Base-by-base conservation (phyloP, 2,888 invertebrate genomes). In the Heteromurus nitidus region DNA sequence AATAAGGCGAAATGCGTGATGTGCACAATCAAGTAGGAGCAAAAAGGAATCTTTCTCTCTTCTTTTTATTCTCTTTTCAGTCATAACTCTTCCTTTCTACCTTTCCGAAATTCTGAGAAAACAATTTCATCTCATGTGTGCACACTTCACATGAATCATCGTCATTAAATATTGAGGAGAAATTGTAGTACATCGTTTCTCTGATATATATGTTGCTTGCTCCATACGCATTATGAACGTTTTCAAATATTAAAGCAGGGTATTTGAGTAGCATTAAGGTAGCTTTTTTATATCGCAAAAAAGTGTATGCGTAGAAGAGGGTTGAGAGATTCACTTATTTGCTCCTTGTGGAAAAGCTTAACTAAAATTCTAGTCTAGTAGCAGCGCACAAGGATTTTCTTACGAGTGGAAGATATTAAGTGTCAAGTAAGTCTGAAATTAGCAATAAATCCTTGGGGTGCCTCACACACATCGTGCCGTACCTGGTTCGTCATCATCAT, bases 371-470 rank as follows among this genome's bases (percentile, higher is more conserved):
- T n/a, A n/a, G n/a, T n/a, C n/a, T n/a, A n/a, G n/a, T n/a, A n/a
- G n/a, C n/a, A n/a, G n/a, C n/a, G n/a, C n/a, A n/a, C n/a, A 13
- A 44, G 44, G 3, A 2, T 50, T 50, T 50, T 20, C 2, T 20
- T n/a, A 58, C 58, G 28, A 58, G 58, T 58, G 26, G 58, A 58
- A 26, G 28, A 58, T 58, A 58, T 58, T 50, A 50, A 73, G 73
- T 73, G 73, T 73, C 73, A 62, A 62, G 73, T 50, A 62, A 62
- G 28, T 62, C 50, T 73, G 73, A 73, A 73, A 62, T 73, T 73
- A 62, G 50, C 73, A 73, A 62, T 73, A 73, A 73, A 73, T 73
- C 62, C 62, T 73, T 62, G 62, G 73, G 62, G 62, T 62, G 62
- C 24, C 62, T 62, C 62, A 44, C 36, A 58, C 36, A 22, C 67